Evolutionary conservation across 1,140 invertebrate species (phyloP).

Genomic region (Drosophila repleta): DNA sequence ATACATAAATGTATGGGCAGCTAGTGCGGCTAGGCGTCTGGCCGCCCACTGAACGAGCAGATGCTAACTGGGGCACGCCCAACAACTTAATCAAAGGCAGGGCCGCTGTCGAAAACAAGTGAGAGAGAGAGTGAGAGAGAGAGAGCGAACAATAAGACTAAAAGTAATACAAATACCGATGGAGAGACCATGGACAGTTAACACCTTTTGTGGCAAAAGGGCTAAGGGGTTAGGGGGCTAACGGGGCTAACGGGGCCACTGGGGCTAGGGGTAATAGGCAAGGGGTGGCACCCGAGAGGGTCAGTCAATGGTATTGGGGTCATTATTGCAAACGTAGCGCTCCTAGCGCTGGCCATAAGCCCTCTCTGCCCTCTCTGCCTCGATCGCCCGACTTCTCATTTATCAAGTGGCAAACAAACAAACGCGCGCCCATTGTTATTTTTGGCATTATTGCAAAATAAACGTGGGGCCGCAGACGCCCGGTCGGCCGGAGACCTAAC

Average conservation of each 20-base stretch:
- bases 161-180: slow-evolving; percentile 9
- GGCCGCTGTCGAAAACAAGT: slow-evolving; percentile 31
- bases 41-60: slow-evolving; percentile 48
- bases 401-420: slow-evolving; percentile 72
- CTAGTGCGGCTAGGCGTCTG: slow-evolving; percentile 14
- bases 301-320: slow-evolving; percentile 1
- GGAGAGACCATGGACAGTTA: slow-evolving; percentile 35
- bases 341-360: not conserved
- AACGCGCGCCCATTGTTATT: slow-evolving; percentile 69
- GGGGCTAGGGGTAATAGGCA: not conserved
- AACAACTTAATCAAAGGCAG: slow-evolving; percentile 66
- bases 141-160: slow-evolving; percentile 2
- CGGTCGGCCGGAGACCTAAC: not conserved
- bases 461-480: slow-evolving; percentile 29
- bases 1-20: slow-evolving; percentile 5
- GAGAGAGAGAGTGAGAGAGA: no score
- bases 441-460: slow-evolving; percentile 71
- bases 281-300: not conserved
- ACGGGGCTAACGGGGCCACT: no score
- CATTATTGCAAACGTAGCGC: not conserved
- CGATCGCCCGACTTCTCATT: slow-evolving; percentile 56
- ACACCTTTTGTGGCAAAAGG: slow-evolving; percentile 35
- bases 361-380: not conserved
- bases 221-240: not conserved
- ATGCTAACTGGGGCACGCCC: slow-evolving; percentile 65